Evolutionary conservation across 2,888 invertebrate species (phyloP).

Genomic region (Chalcosyrphus nemorum): DNA sequence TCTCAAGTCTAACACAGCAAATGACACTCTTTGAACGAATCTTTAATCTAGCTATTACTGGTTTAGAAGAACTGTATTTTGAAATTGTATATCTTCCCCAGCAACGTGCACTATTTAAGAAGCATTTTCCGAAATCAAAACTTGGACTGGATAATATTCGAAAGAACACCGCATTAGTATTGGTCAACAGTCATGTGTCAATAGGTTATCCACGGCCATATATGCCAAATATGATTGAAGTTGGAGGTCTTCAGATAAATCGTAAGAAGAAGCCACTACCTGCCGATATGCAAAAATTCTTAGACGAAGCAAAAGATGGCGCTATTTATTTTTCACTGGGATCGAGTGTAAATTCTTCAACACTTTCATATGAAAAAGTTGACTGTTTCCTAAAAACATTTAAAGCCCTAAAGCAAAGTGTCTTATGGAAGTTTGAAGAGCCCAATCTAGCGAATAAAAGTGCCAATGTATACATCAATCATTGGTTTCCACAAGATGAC

Average conservation of each 20-base stretch:
- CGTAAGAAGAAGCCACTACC: slow-evolving; percentile 77
- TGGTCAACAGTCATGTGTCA: slow-evolving; percentile 80
- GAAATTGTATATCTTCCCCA: slow-evolving; percentile 77
- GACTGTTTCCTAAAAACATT: slow-evolving; percentile 76
- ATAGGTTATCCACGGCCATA: slow-evolving; percentile 79
- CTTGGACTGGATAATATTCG: slow-evolving; percentile 76
- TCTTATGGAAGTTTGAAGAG: slow-evolving; percentile 82
- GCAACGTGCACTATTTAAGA: slow-evolving; percentile 77
- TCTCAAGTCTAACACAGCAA: slow-evolving; percentile 77
- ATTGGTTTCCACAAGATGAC: slow-evolving; percentile 83
- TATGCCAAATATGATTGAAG: slow-evolving; percentile 81
- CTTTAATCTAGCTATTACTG: slow-evolving; percentile 77
- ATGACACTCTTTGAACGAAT: slow-evolving; percentile 80
- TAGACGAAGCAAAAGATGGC: slow-evolving; percentile 81
- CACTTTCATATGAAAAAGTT: slow-evolving; percentile 76
- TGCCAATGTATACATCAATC: slow-evolving; percentile 79
- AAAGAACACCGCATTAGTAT: slow-evolving; percentile 78
- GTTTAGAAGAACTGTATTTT: slow-evolving; percentile 75
- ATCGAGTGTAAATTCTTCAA: slow-evolving; percentile 77
- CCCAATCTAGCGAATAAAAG: slow-evolving; percentile 77
- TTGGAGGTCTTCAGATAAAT: slow-evolving; percentile 81
- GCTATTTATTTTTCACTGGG: slow-evolving; percentile 83
- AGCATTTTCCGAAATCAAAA: slow-evolving; percentile 77
- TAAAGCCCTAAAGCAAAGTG: slow-evolving; percentile 79
- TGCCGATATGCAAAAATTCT: slow-evolving; percentile 79